Evolutionary conservation across 1,140 invertebrate genomes (phyloP), one percentile per base, ranked within the genome.

Genomic region (Drosophila asahinai): DNA sequence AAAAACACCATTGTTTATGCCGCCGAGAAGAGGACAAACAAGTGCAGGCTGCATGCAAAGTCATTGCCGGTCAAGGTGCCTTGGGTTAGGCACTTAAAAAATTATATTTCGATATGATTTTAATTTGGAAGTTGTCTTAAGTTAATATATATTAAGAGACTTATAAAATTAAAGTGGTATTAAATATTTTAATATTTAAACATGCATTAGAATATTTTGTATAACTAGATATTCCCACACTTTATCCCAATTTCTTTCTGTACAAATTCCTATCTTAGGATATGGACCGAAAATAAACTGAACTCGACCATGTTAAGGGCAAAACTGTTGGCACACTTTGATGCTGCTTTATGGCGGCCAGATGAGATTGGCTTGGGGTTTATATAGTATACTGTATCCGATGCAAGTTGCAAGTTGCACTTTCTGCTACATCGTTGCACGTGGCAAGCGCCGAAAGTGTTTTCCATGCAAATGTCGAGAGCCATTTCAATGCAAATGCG

Each of bases 401-500:
- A 36, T 66, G 58, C 62, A 65, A 64, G 72, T 19, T 45, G 78
- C 49, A 61, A 67, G 30, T 22, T 83, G 81, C 81, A 65, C 11
- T 63, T 66, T n/a, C 45, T 36, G 51, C 51, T 36, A 36, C 33
- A 36, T 47, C 25, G 60, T 47, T 62, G 43, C 83, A 83, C 83
- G 71, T 80, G 77, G 77, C 80, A 59, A 77, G 49, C 60, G 58
- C 63, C 79, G 58, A 72, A 73, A 71, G 72, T 72, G 59, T 72
- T 71, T 62, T 68, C 73, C 68, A 87, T 81, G 84, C 81, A 87
- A 87, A 89, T 87, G 54, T 71, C 81, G 70, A 78, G 76, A 74
- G 84, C 74, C 81, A 83, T 78, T 89, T 81, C 73, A 84, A 75
- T 89, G 83, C 77, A 87, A 89, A 87, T 89, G 64, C 55, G 58